Base-by-base conservation (phyloP, 1,140 invertebrate genomes). In the Venturia canescens region DNA sequence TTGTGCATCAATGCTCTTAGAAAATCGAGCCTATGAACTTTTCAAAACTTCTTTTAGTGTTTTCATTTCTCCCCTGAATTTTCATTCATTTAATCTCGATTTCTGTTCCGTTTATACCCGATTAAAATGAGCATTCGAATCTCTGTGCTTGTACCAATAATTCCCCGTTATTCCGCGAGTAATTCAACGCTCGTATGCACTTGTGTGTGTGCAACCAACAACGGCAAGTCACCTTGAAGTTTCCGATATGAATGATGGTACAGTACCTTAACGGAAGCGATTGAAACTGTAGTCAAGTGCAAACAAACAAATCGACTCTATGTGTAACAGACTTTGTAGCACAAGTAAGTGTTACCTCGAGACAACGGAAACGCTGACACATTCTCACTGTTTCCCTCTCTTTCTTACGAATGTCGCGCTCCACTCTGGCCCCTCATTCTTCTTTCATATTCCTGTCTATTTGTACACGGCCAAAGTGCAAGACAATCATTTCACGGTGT, bases 261-360 rank as follows among this genome's bases (percentile, higher is more conserved):
- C 29, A 23, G 34, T 74, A 74, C 38, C 26, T 50, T 15, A 48
- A 29, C 71, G 71, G 71, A 74, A 44, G 71, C 48, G 75, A 66
- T 77, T 57, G 75, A 77, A 77, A 77, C 75, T 77, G 31, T 69
- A 18, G n/a, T 57, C 75, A 77, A 77, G 53, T 77, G 66, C 34
- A 60, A 26, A 77, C 75, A 77, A 60, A 66, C 60, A 77, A 60
- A 77, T 77, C 75, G 75, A 77, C 63, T 48, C 26, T 57, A 60
- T 44, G 13, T 77, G 57, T 66, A 77, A 77, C 75, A 66, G 31
- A 66, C 57, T 77, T 77, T 77, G 75, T 77, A 77, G 44, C 57
- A 66, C 75, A 34, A 77, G 66, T 77, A 29, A 38, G 75, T 57
- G 66, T 11, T 69, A 63, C 26, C 44, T 77, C 31, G 50, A 66